Evolutionary conservation across 2,113 vertebrate species (phyloP), one percentile per base, ranked within the genome.

Genomic region (Donacobius atricapilla): DNA sequence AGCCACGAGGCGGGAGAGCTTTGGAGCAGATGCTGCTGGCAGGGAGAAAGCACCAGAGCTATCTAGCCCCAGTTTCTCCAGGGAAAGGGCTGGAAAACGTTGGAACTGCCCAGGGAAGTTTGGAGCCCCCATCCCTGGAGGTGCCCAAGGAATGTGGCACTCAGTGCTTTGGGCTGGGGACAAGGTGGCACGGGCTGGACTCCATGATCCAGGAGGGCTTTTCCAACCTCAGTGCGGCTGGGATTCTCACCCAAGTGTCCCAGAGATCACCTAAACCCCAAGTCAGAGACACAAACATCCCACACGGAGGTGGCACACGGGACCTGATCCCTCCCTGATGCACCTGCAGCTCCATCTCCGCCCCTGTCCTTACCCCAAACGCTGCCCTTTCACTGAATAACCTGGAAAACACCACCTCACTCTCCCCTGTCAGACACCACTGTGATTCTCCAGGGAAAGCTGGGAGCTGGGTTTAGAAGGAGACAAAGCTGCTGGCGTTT

Each of bases 301-400:
- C 44, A 11, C n/a, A 11, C 0, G 0, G 61, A n/a, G 40, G 5
- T 16, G 37, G 15, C 15, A 3, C 15, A 31, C 0, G 0, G 65
- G 11, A 23, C 18, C 42, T 23, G 37, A 48, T 2, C 18, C 11
- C 72, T 66, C 54, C 48, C 40, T 28, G 48, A 40, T 8, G 39
- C 16, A 1, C 35, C 13, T 33, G 25, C 69, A 78, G 77, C 64
- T 76, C 72, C 42, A 15, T 8, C 33, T n/a, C 51, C 40, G 13
- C 6, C 21, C 60, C 31, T 9, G 8, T 15, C 80, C 87, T 35
- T 3, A 20, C 6, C 22, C 17, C 44, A 22, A 35, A 42, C 1
- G 1, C 68, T 33, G 24, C 24, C 28, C 22, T 33, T 21, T 24
- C 45, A 8, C 33, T 2, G 15, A 61, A 51, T 1, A 39, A 30